Evolutionary conservation across 2,113 vertebrate species (phyloP), one percentile per base, ranked within the genome.

Genomic region (Athene cunicularia): DNA sequence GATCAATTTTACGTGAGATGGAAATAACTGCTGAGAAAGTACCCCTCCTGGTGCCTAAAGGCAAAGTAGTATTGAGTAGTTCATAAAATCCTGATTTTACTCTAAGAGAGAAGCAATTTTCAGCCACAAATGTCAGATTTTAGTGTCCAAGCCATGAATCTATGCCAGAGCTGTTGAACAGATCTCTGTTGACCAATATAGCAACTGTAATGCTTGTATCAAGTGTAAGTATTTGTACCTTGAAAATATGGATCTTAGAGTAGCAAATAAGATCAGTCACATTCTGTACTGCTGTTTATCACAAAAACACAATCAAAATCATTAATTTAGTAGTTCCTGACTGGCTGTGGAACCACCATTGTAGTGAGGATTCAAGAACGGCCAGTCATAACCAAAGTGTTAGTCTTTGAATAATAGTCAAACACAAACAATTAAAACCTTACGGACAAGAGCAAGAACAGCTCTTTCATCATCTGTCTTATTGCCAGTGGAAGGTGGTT

Each of bases 401-500:
- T 85, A 81, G 56, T 80, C 72, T 95, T 55, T 67, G 84, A 86
- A 71, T 33, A 67, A 41, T 8, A 88, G 56, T 80, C 68, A 90
- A 88, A 80, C 64, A 41, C 53, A 80, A 88, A 86, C 47, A 43
- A 47, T 67, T 86, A 9, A 83, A 62, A 76, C 47, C 39, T 59
- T 43, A 39, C 0, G 5, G 90, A 83, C 62, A 94, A 82, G 70
- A 81, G n/a, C 53, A 35, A 80, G 66, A 95, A 56, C 30, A 80
- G 37, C 30, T 47, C 83, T 96, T 93, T 75, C 59, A 47, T 90
- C 75, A 49, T 68, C 53, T 77, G 68, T 35, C 73, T 80, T 60
- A 45, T 8, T 96, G 90, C 32, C 55, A 66, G 33, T 63, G 64
- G 58, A 92, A 95, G 80, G 95, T 93, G 94, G 45, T 90, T 90